Conservation (phyloP, 1,140 invertebrate species). For the Drosophila arawakana region DNA sequence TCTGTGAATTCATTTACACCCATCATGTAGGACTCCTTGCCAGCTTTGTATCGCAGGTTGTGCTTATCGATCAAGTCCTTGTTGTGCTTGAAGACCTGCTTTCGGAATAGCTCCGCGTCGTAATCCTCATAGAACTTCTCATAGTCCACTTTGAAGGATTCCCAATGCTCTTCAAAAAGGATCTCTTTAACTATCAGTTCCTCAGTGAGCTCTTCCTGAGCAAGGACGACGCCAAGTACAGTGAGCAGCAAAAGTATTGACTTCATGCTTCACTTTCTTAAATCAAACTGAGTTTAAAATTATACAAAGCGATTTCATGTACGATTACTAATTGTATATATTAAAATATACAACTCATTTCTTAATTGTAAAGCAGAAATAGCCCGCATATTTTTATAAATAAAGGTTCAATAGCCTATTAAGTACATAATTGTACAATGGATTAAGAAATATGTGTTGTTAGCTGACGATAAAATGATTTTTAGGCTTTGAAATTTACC, state of each 20-base stretch:
- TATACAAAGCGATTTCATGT: too few species aligned
- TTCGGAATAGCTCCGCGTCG: conserved; percentile 91
- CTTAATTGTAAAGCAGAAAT: too few species aligned
- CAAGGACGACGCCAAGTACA: not conserved
- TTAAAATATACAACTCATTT: too few species aligned
- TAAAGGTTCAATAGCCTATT: too few species aligned
- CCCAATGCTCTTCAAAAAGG: not conserved
- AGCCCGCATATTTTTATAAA: too few species aligned
- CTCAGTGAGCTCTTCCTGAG: not conserved
- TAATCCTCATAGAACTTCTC: conserved; percentile 88
- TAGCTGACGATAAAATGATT: not conserved
- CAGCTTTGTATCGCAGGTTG: conserved; percentile 89
- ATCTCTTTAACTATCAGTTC: not conserved
- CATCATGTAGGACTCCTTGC: conserved; percentile 87
- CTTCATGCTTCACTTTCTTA: not conserved
- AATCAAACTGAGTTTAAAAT: not conserved
- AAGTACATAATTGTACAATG: not conserved
- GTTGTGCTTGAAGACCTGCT: conserved; percentile 94
- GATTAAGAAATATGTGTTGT: not conserved
- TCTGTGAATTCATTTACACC: conserved; percentile 92
- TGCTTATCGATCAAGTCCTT: conserved; percentile 92
- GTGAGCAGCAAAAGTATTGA: not conserved
- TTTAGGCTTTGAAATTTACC: not conserved
- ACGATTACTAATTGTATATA: too few species aligned
- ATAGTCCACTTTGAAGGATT: conserved; percentile 86